Evolutionary conservation across 1,140 invertebrate genomes (phyloP).

Genomic region (Tetramorium parvispinum): DNA sequence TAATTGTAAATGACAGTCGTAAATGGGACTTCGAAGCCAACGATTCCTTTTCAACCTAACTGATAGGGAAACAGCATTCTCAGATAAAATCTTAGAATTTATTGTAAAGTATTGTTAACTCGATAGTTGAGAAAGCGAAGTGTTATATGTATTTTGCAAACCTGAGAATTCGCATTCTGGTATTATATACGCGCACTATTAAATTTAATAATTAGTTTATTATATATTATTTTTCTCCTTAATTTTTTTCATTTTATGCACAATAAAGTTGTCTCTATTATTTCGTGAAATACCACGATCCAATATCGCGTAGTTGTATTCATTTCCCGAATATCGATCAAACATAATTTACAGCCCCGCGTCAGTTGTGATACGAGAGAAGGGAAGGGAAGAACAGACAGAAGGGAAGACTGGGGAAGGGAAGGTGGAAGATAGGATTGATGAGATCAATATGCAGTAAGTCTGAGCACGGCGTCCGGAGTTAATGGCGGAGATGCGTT

Average conservation of each 20-base stretch:
- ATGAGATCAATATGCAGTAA: conserved; percentile 86
- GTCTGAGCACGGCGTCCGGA: conserved; percentile 81
- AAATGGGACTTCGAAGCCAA: background rate
- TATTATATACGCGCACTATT: background rate
- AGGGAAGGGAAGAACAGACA: conserved; percentile 65
- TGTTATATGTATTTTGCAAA: background rate
- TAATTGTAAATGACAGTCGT: conserved; percentile 6
- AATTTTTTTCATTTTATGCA: background rate
- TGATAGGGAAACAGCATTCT: background rate
- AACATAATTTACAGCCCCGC: conserved; percentile 50
- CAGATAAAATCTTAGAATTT: background rate
- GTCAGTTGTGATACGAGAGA: conserved; percentile 62
- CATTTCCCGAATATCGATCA: conserved; percentile 54
- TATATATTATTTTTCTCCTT: background rate
- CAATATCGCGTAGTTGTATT: conserved; percentile 29
- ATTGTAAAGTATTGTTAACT: background rate
- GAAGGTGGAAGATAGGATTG: conserved; percentile 75
- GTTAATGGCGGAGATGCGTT: conserved; percentile 82
- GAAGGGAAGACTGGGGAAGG: conserved; percentile 35
- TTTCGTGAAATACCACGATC: background rate
- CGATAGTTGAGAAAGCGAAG: background rate
- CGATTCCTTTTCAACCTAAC: background rate
- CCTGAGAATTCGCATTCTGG: background rate
- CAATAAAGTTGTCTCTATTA: conserved; percentile 8
- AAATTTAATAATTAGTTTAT: background rate